Conservation (phyloP, 1,140 invertebrate genomes). For the Bemisia tabaci region DNA sequence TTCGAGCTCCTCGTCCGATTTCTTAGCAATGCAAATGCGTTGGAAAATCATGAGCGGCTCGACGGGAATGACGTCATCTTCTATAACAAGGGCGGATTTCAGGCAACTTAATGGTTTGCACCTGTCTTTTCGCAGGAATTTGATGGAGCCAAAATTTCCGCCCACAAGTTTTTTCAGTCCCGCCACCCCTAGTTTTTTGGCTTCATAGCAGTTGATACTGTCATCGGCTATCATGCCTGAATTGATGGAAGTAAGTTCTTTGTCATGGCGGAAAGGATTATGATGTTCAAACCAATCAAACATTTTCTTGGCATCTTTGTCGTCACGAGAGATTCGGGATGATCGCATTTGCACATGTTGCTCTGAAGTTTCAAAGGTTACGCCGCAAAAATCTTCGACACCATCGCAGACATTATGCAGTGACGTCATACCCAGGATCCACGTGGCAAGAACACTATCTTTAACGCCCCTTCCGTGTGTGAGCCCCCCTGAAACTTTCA, state of each 20-base stretch:
- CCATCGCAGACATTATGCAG: conserved; percentile 11
- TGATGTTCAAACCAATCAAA: conserved; percentile 27
- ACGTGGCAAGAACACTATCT: conserved; percentile 29
- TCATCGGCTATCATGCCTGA: conserved; percentile 28
- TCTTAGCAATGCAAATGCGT: conserved; percentile 26
- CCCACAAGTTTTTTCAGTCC: conserved; percentile 24
- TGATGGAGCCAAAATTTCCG: conserved; percentile 12
- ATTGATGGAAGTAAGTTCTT: conserved; percentile 27
- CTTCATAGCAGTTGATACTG: conserved; percentile 30
- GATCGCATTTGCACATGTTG: conserved; percentile 31
- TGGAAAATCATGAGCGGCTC: conserved; percentile 31
- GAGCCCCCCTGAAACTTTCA: conserved; percentile 31
- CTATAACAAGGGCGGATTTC: conserved; percentile 17
- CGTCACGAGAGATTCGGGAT: conserved; percentile 29
- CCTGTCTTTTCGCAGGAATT: conserved; percentile 20
- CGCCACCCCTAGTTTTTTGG: conserved; percentile 26
- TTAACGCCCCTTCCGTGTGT: conserved; percentile 26
- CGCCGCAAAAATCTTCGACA: conserved; percentile 5
- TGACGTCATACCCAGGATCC: conserved; percentile 24
- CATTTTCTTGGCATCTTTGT: conserved; percentile 26
- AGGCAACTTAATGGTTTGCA: conserved; percentile 18
- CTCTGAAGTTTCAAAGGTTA: conserved; percentile 17
- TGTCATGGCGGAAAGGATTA: conserved; percentile 26
- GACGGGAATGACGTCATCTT: conserved; percentile 26
- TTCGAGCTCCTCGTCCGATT: conserved; percentile 26